These are phyloP conservation scores for Colostygia pectinataria DNA, from an alignment of 2,888 invertebrate genomes.

Conservation along the genomic window DNA sequence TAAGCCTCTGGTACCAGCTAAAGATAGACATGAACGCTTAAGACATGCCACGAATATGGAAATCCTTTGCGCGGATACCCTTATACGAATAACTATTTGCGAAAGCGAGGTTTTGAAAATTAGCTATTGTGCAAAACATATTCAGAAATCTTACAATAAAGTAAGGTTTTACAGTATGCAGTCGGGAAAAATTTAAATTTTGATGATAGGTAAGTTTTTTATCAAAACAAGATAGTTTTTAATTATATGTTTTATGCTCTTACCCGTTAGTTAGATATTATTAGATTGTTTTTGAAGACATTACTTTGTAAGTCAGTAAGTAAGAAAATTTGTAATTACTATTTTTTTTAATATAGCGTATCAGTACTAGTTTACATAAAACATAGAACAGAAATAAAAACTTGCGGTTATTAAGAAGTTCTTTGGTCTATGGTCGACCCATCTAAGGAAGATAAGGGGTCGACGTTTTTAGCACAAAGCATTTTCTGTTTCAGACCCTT, in stretches of 20 bases:
- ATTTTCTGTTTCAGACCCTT: conserved; percentile 77
- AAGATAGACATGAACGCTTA: conserved; percentile 63
- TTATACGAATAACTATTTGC: conserved; percentile 27
- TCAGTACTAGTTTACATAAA: too few relatives aligned
- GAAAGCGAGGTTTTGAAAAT: conserved; percentile 22
- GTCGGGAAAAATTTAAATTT: conserved; percentile 2
- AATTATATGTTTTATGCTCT: too few relatives aligned
- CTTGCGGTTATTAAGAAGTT: conserved; percentile 37
- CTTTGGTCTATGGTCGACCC: conserved; percentile 70
- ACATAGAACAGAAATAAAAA: too few relatives aligned
- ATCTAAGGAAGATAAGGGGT: conserved; percentile 77
- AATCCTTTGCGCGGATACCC: conserved; percentile 43
- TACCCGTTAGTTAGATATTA: too few relatives aligned
- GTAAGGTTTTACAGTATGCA: conserved; percentile 22
- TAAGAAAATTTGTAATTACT: too few relatives aligned
- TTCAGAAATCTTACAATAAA: conserved; percentile 20
- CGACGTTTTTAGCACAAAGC: conserved; percentile 82
- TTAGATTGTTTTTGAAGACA: too few relatives aligned
- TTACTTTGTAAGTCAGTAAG: not conserved
- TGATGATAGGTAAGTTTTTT: too few relatives aligned
- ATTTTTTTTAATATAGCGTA: not conserved
- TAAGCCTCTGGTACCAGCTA: conserved; percentile 71
- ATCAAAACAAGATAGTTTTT: too few relatives aligned
- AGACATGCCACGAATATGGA: conserved; percentile 78
- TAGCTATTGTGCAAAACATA: conserved; percentile 21